These are phyloP conservation scores for Psammodynastes pulverulentus DNA, from an alignment of 2,113 vertebrate species.

Conservation along the genomic window DNA sequence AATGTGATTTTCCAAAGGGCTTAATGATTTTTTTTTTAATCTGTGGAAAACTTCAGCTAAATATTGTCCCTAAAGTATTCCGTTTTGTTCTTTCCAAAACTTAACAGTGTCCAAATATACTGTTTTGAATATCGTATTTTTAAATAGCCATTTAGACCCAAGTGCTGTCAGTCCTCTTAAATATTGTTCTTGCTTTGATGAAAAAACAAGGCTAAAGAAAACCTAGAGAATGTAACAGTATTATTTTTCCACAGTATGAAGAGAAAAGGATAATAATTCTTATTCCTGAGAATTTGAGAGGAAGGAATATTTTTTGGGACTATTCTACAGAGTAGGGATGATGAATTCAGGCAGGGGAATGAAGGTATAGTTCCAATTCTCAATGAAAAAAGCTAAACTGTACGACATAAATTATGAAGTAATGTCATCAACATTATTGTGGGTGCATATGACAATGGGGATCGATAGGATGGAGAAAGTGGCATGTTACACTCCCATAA, in stretches of 20 bases:
- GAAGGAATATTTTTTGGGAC: neutral
- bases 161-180: neutral
- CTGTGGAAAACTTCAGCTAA: neutral
- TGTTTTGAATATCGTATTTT: neutral
- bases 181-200: neutral
- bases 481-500: neutral
- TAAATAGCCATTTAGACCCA: neutral
- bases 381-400: neutral
- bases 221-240: neutral
- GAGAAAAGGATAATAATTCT: neutral
- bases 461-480: neutral
- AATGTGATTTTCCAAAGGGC: neutral
- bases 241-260: neutral
- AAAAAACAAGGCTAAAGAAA: neutral
- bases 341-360: neutral
- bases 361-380: neutral
- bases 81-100: neutral
- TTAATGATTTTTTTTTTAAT: neutral
- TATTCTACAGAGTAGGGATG: neutral
- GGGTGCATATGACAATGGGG: neutral
- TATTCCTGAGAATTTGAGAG: neutral
- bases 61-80: neutral
- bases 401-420: neutral
- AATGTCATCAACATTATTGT: neutral
- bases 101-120: neutral